These are phyloP conservation scores for Xestobium rufovillosum DNA, from an alignment of 2,888 invertebrate genomes.

Conservation along the genomic window DNA sequence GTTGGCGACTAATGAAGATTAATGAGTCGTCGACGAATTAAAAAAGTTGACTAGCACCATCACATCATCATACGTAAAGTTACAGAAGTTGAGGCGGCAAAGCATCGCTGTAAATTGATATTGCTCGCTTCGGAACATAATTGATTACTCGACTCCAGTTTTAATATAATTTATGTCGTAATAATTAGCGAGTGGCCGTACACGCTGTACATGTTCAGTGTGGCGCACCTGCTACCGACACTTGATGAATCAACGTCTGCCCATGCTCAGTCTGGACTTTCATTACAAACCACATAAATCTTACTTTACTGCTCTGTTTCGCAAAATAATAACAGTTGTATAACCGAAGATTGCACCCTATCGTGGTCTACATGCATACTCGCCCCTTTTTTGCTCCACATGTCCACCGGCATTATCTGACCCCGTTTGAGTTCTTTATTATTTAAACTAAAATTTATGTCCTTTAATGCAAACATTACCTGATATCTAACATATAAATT, in stretches of 20 bases:
- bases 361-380: too few relatives aligned
- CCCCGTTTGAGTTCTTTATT: too few relatives aligned
- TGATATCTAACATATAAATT: too few relatives aligned
- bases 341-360: too few relatives aligned
- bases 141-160: slow-evolving; percentile 38
- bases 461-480: too few relatives aligned
- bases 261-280: slow-evolving; percentile 19
- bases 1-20: slow-evolving; percentile 26
- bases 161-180: slow-evolving; percentile 41
- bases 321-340: slow-evolving; percentile 23
- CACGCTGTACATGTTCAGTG: slow-evolving; percentile 28
- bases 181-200: slow-evolving; percentile 38
- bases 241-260: slow-evolving; percentile 26
- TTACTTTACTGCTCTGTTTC: slow-evolving; percentile 25
- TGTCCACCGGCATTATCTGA: too few relatives aligned
- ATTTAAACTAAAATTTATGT: too few relatives aligned
- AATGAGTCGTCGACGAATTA: slow-evolving; percentile 19
- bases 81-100: slow-evolving; percentile 3
- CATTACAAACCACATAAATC: slow-evolving; percentile 29
- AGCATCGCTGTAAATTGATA: slow-evolving; percentile 27
- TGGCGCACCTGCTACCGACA: slow-evolving; percentile 35
- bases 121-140: slow-evolving; percentile 30
- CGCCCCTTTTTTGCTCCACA: too few relatives aligned
- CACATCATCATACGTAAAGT: slow-evolving; percentile 1
- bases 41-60: slow-evolving; percentile 19